Base-by-base conservation (phyloP, 2,113 vertebrate genomes). In the Oceanites oceanicus region DNA sequence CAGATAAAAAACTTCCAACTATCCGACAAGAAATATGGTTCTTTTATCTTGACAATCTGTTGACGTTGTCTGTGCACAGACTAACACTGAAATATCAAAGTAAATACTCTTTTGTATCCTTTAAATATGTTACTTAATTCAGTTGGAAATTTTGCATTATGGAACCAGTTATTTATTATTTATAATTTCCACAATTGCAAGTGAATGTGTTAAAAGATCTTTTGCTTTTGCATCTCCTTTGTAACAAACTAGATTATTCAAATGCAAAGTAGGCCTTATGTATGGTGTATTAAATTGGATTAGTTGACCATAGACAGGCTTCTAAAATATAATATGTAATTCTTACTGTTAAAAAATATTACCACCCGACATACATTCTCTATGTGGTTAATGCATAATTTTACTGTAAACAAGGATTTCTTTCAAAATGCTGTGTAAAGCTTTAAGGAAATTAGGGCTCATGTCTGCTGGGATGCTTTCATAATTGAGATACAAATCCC, bases 401-500 rank as follows among this genome's bases (percentile, higher is more conserved):
- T 62, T 38, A 55, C 22, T 75, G 18, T 17, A 93, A 82, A 61
- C 26, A 59, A 34, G 7, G 8, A 5, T 47, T 82, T 78, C 15
- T 88, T 90, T 76, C 47, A 88, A 87, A 93, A 72, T 29, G 0
- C 36, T 86, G 15, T 34, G 15, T 34, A 45, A 77, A 82, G 30
- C 13, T 11, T 71, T 14, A 70, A 68, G 16, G 18, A 55, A 70
- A 56, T 80, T 66, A 53, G 9, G 22, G 16, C 5, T 89, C 4
- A 8, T 32, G 8, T 59, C 65, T 85, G 15, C 47, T 74, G 36
- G 18, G 18, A 47, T 65, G 8, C 7, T 55, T 87, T 72, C 78
- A 55, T 29, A 72, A 63, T 11, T 65, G 61, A 99, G 91, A 99
- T 99, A 92, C 32, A 87, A 93, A 61, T 77, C 12, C 10, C 20